Conservation (phyloP, 1,140 invertebrate genomes). For the Papilio glaucus region DNA sequence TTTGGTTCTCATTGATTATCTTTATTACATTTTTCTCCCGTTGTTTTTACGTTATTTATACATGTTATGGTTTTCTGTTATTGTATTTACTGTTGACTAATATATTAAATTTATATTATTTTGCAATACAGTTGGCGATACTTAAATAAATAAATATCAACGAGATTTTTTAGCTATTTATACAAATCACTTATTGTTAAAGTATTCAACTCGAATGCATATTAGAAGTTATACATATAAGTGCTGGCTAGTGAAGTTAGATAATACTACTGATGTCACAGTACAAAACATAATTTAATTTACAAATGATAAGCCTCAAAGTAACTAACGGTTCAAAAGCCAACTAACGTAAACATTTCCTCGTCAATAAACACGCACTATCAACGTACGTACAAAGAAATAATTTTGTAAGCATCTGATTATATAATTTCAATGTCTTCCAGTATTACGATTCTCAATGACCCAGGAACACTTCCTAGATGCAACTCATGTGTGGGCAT, state of each 20-base stretch:
- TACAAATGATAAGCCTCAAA: constrained; percentile 28
- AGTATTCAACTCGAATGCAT: background rate
- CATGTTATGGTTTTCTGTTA: too few relatives aligned
- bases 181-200: background rate
- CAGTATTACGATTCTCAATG: constrained; percentile 38
- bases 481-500: constrained; percentile 47
- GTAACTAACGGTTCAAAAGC: constrained; percentile 31
- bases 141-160: background rate
- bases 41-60: background rate
- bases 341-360: constrained; percentile 27
- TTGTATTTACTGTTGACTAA: too few relatives aligned
- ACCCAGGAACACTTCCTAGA: constrained; percentile 46
- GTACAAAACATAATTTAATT: constrained; percentile 32
- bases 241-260: background rate
- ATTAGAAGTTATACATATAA: background rate
- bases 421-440: constrained; percentile 39
- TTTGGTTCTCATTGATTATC: too few relatives aligned
- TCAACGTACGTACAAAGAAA: constrained; percentile 31
- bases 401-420: constrained; percentile 30
- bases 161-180: background rate
- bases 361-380: constrained; percentile 33
- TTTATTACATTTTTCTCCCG: too few relatives aligned
- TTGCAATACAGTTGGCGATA: too few relatives aligned
- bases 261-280: constrained; percentile 1
- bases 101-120: too few relatives aligned